Evolutionary conservation across 37 sponge, comb jelly and placozoan genomes (phyloP).

Genomic region (Petrosia ficiformis): DNA sequence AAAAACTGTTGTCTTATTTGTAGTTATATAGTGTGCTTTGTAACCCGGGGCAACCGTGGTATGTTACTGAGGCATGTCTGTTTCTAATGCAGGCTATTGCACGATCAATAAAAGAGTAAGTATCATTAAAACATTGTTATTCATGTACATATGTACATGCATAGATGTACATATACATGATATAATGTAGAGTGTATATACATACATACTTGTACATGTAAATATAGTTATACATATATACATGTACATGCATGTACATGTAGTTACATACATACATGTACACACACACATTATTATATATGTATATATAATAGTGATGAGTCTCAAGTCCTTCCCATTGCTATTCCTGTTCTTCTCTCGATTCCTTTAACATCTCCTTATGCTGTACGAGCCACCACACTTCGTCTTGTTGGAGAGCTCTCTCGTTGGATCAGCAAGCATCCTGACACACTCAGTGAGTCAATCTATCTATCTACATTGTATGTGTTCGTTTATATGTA

Average conservation of each 20-base stretch:
- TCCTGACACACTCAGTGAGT: slow-evolving; percentile 46
- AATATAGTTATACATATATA: too few species aligned
- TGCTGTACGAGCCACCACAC: slow-evolving; percentile 48
- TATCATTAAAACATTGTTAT: neutral
- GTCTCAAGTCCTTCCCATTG: slow-evolving; percentile 58
- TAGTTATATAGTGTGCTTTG: slow-evolving; percentile 47
- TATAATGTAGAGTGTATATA: too few species aligned
- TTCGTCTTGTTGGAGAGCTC: slow-evolving; percentile 48
- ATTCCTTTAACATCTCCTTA: slow-evolving; percentile 54
- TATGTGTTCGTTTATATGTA: too few species aligned
- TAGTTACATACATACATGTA: slow-evolving; percentile 55
- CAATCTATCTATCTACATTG: too few species aligned
- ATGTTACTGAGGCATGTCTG: slow-evolving; percentile 65
- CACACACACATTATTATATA: neutral
- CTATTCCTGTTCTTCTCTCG: slow-evolving; percentile 55
- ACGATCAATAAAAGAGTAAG: slow-evolving; percentile 46
- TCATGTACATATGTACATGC: too few species aligned
- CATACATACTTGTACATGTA: too few species aligned
- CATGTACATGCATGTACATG: too few species aligned
- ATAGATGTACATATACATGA: too few species aligned
- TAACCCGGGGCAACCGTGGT: slow-evolving; percentile 61
- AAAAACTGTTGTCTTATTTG: neutral
- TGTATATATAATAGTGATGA: slow-evolving; percentile 50
- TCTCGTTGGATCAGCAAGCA: slow-evolving; percentile 73
- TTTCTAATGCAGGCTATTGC: slow-evolving; percentile 79